Evolutionary conservation across 2,113 vertebrate species (phyloP).

Genomic region (Syngnathus scovelli): DNA sequence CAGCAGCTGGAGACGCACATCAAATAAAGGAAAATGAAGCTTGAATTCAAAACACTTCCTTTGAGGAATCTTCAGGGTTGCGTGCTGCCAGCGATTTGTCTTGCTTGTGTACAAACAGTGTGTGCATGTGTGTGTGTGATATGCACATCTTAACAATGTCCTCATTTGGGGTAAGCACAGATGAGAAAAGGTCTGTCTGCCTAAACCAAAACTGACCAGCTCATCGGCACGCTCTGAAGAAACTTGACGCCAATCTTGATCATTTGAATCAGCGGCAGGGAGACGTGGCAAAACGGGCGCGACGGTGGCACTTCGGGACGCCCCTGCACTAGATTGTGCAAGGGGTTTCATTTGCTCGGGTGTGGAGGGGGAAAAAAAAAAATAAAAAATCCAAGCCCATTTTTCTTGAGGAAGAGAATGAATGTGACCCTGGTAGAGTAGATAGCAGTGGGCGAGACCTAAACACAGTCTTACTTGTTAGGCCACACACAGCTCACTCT

Average conservation of each 20-base stretch:
- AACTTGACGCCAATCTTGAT: too few species aligned
- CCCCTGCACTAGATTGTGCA: too few species aligned
- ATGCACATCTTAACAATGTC: constrained; percentile 20
- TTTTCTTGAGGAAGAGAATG: constrained; percentile 55
- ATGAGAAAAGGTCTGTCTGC: too few species aligned
- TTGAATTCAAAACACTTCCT: constrained; percentile 15
- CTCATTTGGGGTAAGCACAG: neutral
- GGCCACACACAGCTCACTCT: constrained; percentile 68
- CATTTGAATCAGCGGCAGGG: too few species aligned
- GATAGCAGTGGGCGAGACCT: constrained; percentile 65
- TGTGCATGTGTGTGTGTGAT: constrained; percentile 4
- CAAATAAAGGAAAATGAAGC: constrained; percentile 10
- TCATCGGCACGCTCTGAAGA: too few species aligned
- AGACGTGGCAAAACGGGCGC: too few species aligned
- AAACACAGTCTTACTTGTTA: constrained; percentile 61
- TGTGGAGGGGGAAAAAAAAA: too few species aligned
- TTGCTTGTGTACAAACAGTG: neutral
- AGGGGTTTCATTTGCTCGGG: too few species aligned
- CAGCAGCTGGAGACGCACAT: constrained; percentile 32
- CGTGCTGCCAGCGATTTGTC: neutral
- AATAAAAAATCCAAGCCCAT: constrained; percentile 38
- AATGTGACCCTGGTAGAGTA: constrained; percentile 64
- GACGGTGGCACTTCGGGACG: too few species aligned
- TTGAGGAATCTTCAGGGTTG: constrained; percentile 1
- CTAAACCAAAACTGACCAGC: too few species aligned